Percentiles rank a stretch among this genome's conserved stretches.
These are phyloP conservation scores for Gibbula magus DNA, from an alignment of 2,888 invertebrate genomes.

Conservation along the genomic window DNA sequence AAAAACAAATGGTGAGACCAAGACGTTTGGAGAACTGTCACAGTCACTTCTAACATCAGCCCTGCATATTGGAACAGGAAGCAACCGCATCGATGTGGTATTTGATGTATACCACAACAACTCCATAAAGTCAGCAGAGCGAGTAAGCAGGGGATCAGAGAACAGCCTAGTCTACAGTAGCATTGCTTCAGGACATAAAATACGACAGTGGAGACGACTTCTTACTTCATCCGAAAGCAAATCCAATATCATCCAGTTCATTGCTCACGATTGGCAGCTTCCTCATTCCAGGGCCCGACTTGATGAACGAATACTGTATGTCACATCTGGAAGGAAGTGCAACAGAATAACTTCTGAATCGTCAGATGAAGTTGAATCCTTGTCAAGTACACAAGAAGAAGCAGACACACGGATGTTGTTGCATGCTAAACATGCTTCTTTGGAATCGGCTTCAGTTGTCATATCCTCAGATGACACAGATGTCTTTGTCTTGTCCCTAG, in stretches of 20 bases:
- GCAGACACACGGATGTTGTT: no score
- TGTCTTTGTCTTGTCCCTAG: no score
- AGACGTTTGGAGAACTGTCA: slow-evolving; percentile 28
- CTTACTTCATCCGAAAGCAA: neutral
- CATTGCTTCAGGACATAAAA: neutral
- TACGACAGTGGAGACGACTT: neutral
- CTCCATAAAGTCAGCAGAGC: slow-evolving; percentile 29
- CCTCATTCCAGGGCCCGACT: neutral
- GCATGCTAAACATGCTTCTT: no score
- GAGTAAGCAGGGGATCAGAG: neutral
- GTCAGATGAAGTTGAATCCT: no score
- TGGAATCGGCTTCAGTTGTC: no score
- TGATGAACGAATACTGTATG: neutral
- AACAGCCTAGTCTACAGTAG: neutral
- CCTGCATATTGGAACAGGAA: neutral
- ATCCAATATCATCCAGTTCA: neutral
- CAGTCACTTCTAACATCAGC: neutral
- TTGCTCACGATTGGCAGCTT: neutral
- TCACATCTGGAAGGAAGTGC: no score
- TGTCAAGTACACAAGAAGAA: no score
- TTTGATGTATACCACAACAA: slow-evolving; percentile 29
- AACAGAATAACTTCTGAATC: no score
- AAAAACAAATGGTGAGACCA: slow-evolving; percentile 24
- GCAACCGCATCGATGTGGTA: slow-evolving; percentile 29
- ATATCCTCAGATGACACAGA: no score